Evolutionary conservation across 1,140 invertebrate species (phyloP), one percentile per base, ranked within the genome.

Genomic region (Nephotettix cincticeps): DNA sequence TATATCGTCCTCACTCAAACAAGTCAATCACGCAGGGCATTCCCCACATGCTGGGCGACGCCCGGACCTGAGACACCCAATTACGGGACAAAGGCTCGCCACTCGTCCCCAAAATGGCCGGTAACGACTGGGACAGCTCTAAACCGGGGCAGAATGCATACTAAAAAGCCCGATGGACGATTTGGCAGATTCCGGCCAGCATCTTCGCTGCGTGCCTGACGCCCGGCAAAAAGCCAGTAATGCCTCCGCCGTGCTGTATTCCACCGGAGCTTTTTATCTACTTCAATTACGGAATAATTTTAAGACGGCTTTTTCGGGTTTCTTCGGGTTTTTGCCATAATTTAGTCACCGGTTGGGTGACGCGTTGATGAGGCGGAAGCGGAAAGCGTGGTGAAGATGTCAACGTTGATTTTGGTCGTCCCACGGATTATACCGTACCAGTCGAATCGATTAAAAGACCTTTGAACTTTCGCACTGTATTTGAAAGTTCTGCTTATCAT

Each of bases 281-380:
- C 21, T 61, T 61, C 56, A 61, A 61, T 61, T 61, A 61, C 56
- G 56, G 23, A 61, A 61, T 61, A 61, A 61, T 61, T 61, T 61
- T 61, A 61, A 61, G 56, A 61, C 56, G 56, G 56, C 56, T 61
- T 61, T 23, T 61, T 61, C 56, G 21, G 56, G 23, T 61, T 61
- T 61, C 56, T 11, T 61, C 23, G 23, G 27, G 56, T 61, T 61
- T 61, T 61, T 61, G 27, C 25, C 25, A 23, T 61, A 61, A 61
- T 61, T 61, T 61, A n/a, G 56, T 27, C 56, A 61, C 56, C 56
- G 23, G 56, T 9, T 29, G 47, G 23, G 51, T 68, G 70, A 68
- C 36, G 68, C 65, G 45, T 71, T 66, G 67, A 71, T 72, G 43
- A n/a, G 9, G 1, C n/a, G 32, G 32, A 36, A 36, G 32, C 32